Evolutionary conservation across 2,797 vertebrate species (phyloP).

Genomic region (Ctenopoma kingsleyae): DNA sequence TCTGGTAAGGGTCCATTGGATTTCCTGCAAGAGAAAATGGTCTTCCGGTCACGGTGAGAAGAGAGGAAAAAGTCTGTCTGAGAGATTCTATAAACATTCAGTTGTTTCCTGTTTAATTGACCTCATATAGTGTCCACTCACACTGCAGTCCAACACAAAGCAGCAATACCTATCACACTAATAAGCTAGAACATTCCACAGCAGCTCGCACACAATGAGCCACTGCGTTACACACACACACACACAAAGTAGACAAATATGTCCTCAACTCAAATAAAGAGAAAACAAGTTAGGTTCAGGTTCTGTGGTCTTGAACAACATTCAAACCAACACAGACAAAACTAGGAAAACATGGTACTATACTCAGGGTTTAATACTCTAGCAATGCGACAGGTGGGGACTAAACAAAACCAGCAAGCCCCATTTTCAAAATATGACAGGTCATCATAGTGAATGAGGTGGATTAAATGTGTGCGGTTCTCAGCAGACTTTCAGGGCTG

Average conservation of each 20-base stretch:
- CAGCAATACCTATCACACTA: constrained; percentile 64
- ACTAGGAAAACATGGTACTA: constrained; percentile 51
- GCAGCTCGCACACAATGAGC: constrained; percentile 64
- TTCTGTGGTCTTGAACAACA: constrained; percentile 62
- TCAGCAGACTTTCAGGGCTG: constrained; percentile 51
- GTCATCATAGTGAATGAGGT: constrained; percentile 34
- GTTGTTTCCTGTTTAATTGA: constrained; percentile 46
- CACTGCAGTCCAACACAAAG: constrained; percentile 72
- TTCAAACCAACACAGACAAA: constrained; percentile 65
- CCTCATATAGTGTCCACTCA: constrained; percentile 61
- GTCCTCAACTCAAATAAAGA: constrained; percentile 56
- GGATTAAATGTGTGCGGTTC: constrained; percentile 47
- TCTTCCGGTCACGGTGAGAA: constrained; percentile 40
- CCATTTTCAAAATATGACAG: constrained; percentile 44
- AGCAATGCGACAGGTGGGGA: constrained; percentile 45
- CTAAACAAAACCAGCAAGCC: constrained; percentile 38
- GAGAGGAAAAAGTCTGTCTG: constrained; percentile 39
- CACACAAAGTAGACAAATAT: constrained; percentile 57
- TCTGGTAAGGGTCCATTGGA: constrained; percentile 40
- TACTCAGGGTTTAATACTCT: constrained; percentile 46
- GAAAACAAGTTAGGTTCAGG: constrained; percentile 53
- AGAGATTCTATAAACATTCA: constrained; percentile 69
- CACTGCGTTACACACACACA: constrained; percentile 60
- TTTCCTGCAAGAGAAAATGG: constrained; percentile 51
- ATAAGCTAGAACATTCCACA: constrained; percentile 71